A percentile compares a stretch with the other conserved stretches of the same genome.
phyloP scores from a whole-genome alignment of 1,140 invertebrate genomes.

The Caenorhabditis elegans region WBcel235 BX284605.5:20891501-20892000 shows the following conservation, averaged over 20 bases:
- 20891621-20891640: too few relatives aligned
- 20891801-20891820: slow-evolving; percentile 61
- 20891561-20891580: too few relatives aligned
- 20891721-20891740: slow-evolving; percentile 41
- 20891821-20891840: slow-evolving; percentile 59
- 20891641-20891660: too few relatives aligned
- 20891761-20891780: slow-evolving; percentile 52
- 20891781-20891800: slow-evolving; percentile 36
- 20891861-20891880: not conserved
- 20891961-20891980: not conserved
- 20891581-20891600: too few relatives aligned
- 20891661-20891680: too few relatives aligned
- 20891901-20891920: slow-evolving; percentile 7
- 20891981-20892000: slow-evolving; percentile 76
- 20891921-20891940: not conserved
- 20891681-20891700: too few relatives aligned
- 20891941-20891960: slow-evolving; percentile 29
- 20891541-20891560: too few relatives aligned
- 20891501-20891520: not conserved
- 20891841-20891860: slow-evolving; percentile 38
- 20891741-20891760: slow-evolving; percentile 56
- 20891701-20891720: too few relatives aligned
- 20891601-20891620: too few relatives aligned
- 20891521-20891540: too few relatives aligned
- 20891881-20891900: slow-evolving; percentile 20